Evolutionary conservation across 2,797 vertebrate genomes (phyloP).

Genomic region (Babyrousa celebensis): DNA sequence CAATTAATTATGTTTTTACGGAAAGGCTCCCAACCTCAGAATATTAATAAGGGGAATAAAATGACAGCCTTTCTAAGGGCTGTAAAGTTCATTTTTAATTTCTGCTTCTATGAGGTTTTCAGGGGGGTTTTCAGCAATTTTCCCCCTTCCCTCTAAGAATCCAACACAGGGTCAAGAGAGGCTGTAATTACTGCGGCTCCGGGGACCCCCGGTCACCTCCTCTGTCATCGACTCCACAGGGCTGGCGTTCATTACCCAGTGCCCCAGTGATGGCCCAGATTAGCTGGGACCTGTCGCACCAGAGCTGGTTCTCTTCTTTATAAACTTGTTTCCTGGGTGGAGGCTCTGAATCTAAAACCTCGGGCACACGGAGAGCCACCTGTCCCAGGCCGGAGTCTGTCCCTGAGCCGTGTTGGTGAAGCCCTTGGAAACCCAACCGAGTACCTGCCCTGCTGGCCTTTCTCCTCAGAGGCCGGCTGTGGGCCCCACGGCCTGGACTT

Average conservation of each 20-base stretch:
- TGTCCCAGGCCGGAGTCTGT: constrained; percentile 49
- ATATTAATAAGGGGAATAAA: constrained; percentile 99
- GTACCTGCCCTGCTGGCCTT: not conserved
- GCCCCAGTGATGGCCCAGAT: constrained; percentile 89
- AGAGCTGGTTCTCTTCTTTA: constrained; percentile 85
- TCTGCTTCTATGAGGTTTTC: constrained; percentile 93
- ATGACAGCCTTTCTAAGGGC: constrained; percentile 98
- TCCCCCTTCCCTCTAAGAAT: constrained; percentile 89
- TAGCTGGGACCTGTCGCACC: constrained; percentile 90
- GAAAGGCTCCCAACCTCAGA: constrained; percentile 99
- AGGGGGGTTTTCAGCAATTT: constrained; percentile 88
- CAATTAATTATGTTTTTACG: constrained; percentile 99
- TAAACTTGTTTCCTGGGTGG: constrained; percentile 87
- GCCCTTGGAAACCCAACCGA: not conserved
- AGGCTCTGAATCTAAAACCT: constrained; percentile 79
- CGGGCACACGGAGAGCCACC: constrained; percentile 15
- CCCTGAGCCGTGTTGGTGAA: not conserved
- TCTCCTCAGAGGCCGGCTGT: too few species aligned
- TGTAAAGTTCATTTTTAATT: constrained; percentile 99
- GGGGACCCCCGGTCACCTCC: constrained; percentile 88
- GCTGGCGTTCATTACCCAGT: constrained; percentile 86
- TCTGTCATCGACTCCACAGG: constrained; percentile 90
- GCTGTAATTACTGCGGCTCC: constrained; percentile 91
- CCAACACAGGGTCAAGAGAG: constrained; percentile 90
- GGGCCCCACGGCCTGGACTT: too few species aligned